These are phyloP conservation scores for Parthenolecanium corni DNA, from an alignment of 2,888 invertebrate genomes.

Conservation along the genomic window DNA sequence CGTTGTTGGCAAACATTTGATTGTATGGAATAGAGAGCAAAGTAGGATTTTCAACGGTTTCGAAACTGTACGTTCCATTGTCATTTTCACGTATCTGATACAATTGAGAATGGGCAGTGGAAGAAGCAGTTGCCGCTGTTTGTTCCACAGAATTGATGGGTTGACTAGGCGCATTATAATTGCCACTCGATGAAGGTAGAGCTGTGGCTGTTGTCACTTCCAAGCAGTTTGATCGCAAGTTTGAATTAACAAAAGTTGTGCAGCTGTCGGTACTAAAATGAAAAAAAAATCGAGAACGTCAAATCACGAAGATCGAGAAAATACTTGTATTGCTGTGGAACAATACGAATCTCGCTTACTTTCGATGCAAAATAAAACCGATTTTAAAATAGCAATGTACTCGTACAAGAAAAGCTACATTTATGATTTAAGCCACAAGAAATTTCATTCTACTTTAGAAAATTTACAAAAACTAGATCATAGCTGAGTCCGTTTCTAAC, in stretches of 20 bases:
- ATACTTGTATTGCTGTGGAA: too few species aligned
- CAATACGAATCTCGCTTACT: too few species aligned
- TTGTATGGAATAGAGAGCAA: constrained; percentile 17
- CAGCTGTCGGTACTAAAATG: constrained; percentile 17
- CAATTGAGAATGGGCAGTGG: background rate
- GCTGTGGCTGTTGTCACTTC: background rate
- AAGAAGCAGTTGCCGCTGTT: background rate
- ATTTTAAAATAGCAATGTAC: too few species aligned
- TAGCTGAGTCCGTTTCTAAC: too few species aligned
- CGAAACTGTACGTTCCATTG: constrained; percentile 10
- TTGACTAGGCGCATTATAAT: background rate
- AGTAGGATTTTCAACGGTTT: constrained; percentile 8
- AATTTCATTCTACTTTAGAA: too few species aligned
- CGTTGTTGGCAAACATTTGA: constrained; percentile 17
- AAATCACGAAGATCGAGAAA: too few species aligned
- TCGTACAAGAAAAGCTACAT: too few species aligned
- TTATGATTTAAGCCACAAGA: too few species aligned
- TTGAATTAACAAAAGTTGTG: constrained; percentile 24
- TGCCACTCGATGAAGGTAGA: background rate
- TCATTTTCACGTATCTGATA: constrained; percentile 19
- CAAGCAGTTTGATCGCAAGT: background rate
- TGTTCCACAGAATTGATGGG: background rate
- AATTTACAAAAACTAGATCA: too few species aligned
- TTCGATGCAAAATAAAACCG: too few species aligned
- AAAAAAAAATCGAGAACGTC: background rate